A percentile compares a stretch with the other conserved stretches of the same genome.
Evolutionary conservation across 2,888 invertebrate species (phyloP).

Genomic region (Pristionchus maxplancki): DNA sequence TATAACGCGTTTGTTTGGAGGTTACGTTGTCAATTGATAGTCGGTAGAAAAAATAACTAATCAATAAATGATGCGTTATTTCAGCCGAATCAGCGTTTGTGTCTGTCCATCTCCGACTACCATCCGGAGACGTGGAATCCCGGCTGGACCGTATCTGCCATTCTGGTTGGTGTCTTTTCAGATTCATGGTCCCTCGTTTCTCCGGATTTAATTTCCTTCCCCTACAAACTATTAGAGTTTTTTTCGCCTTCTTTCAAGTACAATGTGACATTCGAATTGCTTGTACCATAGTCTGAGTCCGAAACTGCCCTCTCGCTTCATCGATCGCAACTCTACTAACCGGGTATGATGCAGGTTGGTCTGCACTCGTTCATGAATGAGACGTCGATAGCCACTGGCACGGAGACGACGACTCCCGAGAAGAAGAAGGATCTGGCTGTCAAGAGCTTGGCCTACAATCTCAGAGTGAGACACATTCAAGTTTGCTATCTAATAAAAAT

Average conservation of each 20-base stretch:
- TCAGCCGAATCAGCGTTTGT: slow-evolving; percentile 82
- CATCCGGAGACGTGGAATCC: slow-evolving; percentile 99
- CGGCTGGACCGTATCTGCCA: slow-evolving; percentile 96
- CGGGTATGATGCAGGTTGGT: slow-evolving; percentile 66
- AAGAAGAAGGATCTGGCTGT: slow-evolving; percentile 79
- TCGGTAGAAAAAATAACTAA: not conserved
- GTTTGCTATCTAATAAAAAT: too few relatives aligned
- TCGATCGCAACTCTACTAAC: too few relatives aligned
- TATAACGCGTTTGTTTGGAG: not conserved
- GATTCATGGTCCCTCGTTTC: not conserved
- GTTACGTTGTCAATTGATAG: not conserved
- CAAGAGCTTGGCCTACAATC: slow-evolving; percentile 88
- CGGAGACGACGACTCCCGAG: slow-evolving; percentile 79
- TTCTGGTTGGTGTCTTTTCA: slow-evolving; percentile 81
- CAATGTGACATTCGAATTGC: too few relatives aligned
- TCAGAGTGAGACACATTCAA: too few relatives aligned
- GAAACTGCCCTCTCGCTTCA: too few relatives aligned
- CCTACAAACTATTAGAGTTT: too few relatives aligned
- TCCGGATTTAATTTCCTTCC: not conserved
- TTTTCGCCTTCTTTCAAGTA: too few relatives aligned
- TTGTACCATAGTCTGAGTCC: too few relatives aligned
- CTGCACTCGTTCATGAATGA: slow-evolving; percentile 85
- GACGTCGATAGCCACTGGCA: slow-evolving; percentile 92
- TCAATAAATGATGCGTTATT: not conserved
- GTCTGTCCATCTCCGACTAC: slow-evolving; percentile 94